Conservation (phyloP, 2,797 vertebrate genomes). For the Hafferia zeledoni region DNA sequence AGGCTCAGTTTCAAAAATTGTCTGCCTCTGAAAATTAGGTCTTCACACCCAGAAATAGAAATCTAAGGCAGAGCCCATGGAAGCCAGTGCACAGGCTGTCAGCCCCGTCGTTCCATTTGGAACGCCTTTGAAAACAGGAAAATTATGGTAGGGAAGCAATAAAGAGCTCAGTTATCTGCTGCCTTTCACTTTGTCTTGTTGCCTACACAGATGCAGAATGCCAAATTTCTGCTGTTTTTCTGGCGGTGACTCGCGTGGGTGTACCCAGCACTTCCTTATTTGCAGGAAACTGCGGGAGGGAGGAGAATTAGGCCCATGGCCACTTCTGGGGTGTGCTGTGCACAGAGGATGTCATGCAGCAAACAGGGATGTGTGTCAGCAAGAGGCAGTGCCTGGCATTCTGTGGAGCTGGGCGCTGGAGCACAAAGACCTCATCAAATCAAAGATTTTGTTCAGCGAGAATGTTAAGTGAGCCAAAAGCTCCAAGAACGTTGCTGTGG, state of each 20-base stretch:
- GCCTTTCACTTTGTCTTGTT: constrained; percentile 48
- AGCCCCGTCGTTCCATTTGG: not conserved
- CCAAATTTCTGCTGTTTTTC: constrained; percentile 47
- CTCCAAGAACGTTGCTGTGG: constrained; percentile 63
- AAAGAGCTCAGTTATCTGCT: constrained; percentile 34
- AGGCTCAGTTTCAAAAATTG: constrained; percentile 45
- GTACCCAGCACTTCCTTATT: not conserved
- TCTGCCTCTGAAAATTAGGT: constrained; percentile 42
- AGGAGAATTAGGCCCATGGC: not conserved
- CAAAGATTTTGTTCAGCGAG: constrained; percentile 32
- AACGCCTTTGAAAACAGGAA: constrained; percentile 8
- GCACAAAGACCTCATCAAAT: constrained; percentile 20
- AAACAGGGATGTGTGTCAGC: rapidly evolving
- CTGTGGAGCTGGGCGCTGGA: not conserved
- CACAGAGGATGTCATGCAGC: not conserved
- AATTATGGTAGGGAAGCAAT: constrained; percentile 26
- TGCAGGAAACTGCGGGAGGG: not conserved
- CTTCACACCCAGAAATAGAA: constrained; percentile 48
- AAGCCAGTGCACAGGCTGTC: constrained; percentile 45
- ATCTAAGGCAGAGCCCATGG: not conserved
- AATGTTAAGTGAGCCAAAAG: constrained; percentile 59
- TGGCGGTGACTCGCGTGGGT: constrained; percentile 10
- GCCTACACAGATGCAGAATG: constrained; percentile 55
- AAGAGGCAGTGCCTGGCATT: not conserved
- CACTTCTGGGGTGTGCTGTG: not conserved